A percentile compares a stretch with the other conserved stretches of the same genome.
These are phyloP conservation scores for Lithophane socia DNA, from an alignment of 2,888 invertebrate species.

Conservation along the genomic window DNA sequence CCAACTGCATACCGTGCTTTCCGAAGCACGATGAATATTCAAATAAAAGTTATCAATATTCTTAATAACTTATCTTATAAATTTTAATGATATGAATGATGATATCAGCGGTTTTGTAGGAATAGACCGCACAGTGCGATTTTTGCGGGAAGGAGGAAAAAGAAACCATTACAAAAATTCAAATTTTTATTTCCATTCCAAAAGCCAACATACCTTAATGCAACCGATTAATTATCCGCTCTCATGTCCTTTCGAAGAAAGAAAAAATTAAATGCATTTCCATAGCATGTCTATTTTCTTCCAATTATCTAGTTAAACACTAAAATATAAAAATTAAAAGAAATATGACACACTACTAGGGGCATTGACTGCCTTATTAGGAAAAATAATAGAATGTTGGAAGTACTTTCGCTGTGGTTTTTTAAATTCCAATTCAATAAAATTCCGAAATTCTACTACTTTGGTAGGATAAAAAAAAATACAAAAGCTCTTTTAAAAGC, in stretches of 20 bases:
- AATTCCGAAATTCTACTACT: constrained; percentile 58
- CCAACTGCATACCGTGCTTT: too few relatives aligned
- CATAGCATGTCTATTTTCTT: constrained; percentile 83
- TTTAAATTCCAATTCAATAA: constrained; percentile 40
- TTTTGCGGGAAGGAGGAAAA: neutral
- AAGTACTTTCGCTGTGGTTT: constrained; percentile 79
- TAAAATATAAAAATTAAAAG: constrained; percentile 83
- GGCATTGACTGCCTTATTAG: constrained; percentile 78
- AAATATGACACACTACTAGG: constrained; percentile 88
- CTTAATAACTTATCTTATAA: too few relatives aligned
- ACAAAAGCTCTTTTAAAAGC: constrained; percentile 53
- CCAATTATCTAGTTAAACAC: constrained; percentile 77
- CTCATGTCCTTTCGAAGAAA: constrained; percentile 75
- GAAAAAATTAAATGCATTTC: constrained; percentile 86
- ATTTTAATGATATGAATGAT: neutral
- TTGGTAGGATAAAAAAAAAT: constrained; percentile 51
- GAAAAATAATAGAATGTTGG: constrained; percentile 74
- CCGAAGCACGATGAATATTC: too few relatives aligned
- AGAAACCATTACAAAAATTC: constrained; percentile 68
- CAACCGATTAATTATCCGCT: constrained; percentile 79
- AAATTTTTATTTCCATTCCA: constrained; percentile 87
- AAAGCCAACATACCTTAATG: constrained; percentile 88
- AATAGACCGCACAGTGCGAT: neutral
- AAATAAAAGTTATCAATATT: too few relatives aligned
- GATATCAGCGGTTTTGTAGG: neutral